A percentile compares a stretch with the other conserved stretches of the same genome.
Evolutionary conservation across 2,113 vertebrate species (phyloP).

Genomic region (Varanus salvator): DNA sequence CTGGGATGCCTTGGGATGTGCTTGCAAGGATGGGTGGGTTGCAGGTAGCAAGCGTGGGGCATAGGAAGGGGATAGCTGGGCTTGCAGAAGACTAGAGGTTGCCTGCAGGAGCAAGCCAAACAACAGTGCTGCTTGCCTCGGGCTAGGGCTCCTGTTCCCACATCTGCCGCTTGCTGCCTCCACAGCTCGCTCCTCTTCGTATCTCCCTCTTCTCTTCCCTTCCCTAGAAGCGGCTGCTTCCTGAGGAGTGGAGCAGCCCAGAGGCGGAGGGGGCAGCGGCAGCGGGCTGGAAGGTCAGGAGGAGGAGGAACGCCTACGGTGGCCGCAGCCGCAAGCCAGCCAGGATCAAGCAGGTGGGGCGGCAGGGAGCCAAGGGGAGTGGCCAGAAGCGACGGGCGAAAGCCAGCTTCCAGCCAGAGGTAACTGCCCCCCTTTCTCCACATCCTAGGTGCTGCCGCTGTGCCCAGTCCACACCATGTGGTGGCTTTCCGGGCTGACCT

Average conservation of each 20-base stretch:
- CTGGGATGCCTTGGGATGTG: slow-evolving; percentile 10
- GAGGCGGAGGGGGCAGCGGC: slow-evolving; percentile 47
- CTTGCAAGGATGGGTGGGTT: background rate
- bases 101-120: background rate
- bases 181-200: slow-evolving; percentile 19
- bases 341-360: slow-evolving; percentile 47
- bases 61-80: background rate
- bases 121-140: background rate
- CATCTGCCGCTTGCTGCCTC: background rate
- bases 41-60: background rate
- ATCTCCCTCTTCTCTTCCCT: slow-evolving; percentile 45
- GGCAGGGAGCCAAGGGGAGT: slow-evolving; percentile 29
- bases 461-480: background rate
- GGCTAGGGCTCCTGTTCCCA: background rate
- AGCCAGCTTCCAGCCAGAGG: slow-evolving; percentile 28
- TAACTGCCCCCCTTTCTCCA: background rate
- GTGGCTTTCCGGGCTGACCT: background rate
- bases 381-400: slow-evolving; percentile 27
- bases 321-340: slow-evolving; percentile 13
- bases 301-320: slow-evolving; percentile 46
- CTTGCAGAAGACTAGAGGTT: background rate
- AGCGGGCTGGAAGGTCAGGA: slow-evolving; percentile 44
- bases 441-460: background rate
- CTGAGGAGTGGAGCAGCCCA: slow-evolving; percentile 54
- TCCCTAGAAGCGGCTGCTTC: slow-evolving; percentile 71